phyloP scores from a whole-genome alignment of 2,888 invertebrate genomes.

The Yponomeuta sedellus region DNA sequence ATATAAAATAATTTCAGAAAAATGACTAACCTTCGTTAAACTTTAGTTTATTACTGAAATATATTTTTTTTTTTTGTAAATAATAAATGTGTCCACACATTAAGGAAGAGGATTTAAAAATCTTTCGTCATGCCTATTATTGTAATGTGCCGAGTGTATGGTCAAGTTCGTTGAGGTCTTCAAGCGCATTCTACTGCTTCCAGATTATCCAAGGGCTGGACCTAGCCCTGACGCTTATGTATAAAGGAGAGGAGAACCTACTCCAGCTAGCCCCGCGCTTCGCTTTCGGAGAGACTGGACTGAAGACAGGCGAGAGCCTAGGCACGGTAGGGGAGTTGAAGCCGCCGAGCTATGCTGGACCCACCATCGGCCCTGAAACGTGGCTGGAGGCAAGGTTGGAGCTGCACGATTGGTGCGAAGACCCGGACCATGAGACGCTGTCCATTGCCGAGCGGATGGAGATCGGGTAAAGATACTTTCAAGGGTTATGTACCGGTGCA shows the following conservation, averaged over 20 bases:
- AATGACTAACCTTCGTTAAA: no score
- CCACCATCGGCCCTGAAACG: constrained; percentile 80
- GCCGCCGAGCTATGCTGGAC: constrained; percentile 53
- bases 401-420: constrained; percentile 80
- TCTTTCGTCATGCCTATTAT: no score
- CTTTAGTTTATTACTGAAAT: no score
- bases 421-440: constrained; percentile 81
- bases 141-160: no score
- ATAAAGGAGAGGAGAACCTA: constrained; percentile 85
- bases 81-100: no score
- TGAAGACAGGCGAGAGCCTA: constrained; percentile 66
- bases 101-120: no score
- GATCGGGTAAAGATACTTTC: constrained; percentile 79
- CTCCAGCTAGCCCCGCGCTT: constrained; percentile 86
- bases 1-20: no score
- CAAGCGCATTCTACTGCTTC: no score
- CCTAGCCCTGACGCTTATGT: constrained; percentile 90
- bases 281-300: constrained; percentile 87
- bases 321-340: constrained; percentile 55
- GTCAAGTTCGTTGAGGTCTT: no score
- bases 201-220: constrained; percentile 88
- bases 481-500: not conserved
- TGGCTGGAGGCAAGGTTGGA: constrained; percentile 83
- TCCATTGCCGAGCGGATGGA: constrained; percentile 80
- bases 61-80: no score